Conservation (phyloP, 1,140 invertebrate species). For the Philaenus spumarius region DNA sequence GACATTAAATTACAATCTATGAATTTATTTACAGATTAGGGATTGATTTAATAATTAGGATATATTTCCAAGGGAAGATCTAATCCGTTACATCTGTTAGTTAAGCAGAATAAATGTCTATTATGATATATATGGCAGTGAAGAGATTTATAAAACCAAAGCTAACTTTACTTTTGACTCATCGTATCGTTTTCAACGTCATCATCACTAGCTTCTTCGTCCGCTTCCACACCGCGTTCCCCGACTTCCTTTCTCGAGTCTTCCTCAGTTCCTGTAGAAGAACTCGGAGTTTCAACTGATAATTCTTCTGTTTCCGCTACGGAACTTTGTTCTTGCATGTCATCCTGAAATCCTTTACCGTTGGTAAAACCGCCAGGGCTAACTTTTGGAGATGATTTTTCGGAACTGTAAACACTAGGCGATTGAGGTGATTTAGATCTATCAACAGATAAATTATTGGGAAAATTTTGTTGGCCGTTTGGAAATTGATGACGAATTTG, state of each 20-base stretch:
- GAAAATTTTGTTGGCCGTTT: neutral
- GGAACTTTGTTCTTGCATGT: neutral
- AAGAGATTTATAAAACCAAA: constrained; percentile 1
- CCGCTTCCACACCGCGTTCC: constrained; percentile 28
- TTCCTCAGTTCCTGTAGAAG: constrained; percentile 32
- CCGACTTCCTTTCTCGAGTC: constrained; percentile 29
- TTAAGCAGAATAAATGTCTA: neutral
- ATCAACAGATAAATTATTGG: constrained; percentile 6
- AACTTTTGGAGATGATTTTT: constrained; percentile 8
- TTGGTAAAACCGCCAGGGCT: constrained; percentile 4
- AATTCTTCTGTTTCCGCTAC: constrained; percentile 9
- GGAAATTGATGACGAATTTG: constrained; percentile 6
- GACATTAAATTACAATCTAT: neutral
- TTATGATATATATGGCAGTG: constrained; percentile 12
- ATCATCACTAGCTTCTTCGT: constrained; percentile 31
- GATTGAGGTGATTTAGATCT: constrained; percentile 1
- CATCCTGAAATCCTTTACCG: constrained; percentile 7
- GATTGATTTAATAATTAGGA: too few relatives aligned
- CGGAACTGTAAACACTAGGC: neutral
- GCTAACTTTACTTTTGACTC: constrained; percentile 6
- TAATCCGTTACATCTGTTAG: constrained; percentile 6
- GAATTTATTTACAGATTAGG: constrained; percentile 15
- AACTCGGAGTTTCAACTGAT: constrained; percentile 30
- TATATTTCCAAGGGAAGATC: too few relatives aligned
- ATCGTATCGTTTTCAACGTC: constrained; percentile 26